Conservation (phyloP, 1,140 invertebrate species). For the Monochamus saltuarius region DNA sequence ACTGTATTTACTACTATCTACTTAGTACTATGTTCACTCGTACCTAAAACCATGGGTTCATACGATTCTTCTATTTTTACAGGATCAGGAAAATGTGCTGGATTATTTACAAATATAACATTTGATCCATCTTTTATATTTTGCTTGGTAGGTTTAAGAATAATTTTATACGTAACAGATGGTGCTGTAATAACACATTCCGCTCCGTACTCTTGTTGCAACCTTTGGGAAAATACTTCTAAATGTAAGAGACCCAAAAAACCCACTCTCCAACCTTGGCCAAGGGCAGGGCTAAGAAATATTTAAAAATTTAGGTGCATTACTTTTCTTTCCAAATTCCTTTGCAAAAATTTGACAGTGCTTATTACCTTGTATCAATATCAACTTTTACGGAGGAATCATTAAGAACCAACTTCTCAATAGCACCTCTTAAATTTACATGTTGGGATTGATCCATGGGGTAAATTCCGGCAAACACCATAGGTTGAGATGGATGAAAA, state of each 20-base stretch:
- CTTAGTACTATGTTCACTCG: not conserved
- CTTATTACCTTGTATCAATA: conserved; percentile 75
- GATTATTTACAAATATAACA: conserved; percentile 74
- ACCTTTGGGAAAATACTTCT: conserved; percentile 92
- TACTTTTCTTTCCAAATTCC: not conserved
- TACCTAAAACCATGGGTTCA: conserved; percentile 84
- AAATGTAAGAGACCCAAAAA: conserved; percentile 94
- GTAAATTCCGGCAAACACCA: conserved; percentile 95
- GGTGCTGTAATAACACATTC: conserved; percentile 90
- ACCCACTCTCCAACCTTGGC: conserved; percentile 90
- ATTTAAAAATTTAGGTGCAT: conserved; percentile 2
- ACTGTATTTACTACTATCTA: no score
- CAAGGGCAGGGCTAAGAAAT: conserved; percentile 79
- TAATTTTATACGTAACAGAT: conserved; percentile 91
- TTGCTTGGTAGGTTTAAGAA: conserved; percentile 60
- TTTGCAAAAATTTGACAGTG: conserved; percentile 3
- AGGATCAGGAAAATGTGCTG: conserved; percentile 72
- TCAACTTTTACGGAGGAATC: conserved; percentile 85
- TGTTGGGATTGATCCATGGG: conserved; percentile 88
- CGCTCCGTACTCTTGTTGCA: conserved; percentile 91
- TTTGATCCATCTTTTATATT: conserved; percentile 68
- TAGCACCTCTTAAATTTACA: conserved; percentile 69
- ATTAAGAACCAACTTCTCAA: conserved; percentile 91
- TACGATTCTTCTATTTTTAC: conserved; percentile 70
- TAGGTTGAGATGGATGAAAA: conserved; percentile 75